Conservation (phyloP, 2,888 invertebrate genomes). For the Heteropelma amictum region DNA sequence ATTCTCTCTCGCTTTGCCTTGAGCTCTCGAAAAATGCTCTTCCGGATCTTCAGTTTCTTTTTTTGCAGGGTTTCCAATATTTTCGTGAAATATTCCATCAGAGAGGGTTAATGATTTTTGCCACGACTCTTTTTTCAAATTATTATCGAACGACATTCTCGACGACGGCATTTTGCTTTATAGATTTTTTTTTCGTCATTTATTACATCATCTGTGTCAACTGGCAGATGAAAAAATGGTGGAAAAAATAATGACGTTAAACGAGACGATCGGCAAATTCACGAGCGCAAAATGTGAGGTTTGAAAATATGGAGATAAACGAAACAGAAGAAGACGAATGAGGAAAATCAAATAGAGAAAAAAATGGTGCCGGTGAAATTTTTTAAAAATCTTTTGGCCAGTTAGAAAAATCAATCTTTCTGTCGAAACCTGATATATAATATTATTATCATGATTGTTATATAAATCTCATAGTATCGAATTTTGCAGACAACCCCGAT, state of each 20-base stretch:
- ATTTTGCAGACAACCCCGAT: too few species aligned
- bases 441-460: background rate
- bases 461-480: background rate
- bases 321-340: too few species aligned
- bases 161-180: slow-evolving; percentile 2
- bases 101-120: background rate
- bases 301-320: too few species aligned
- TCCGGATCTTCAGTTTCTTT: slow-evolving; percentile 60
- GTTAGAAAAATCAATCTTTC: too few species aligned
- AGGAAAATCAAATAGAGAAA: background rate
- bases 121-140: background rate
- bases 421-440: too few species aligned
- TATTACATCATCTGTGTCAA: background rate
- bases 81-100: background rate
- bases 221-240: too few species aligned
- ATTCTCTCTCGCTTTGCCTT: slow-evolving; percentile 59
- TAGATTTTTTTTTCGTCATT: slow-evolving; percentile 1
- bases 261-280: too few species aligned
- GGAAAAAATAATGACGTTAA: too few species aligned
- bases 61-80: slow-evolving; percentile 1
- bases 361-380: too few species aligned
- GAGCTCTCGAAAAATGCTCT: slow-evolving; percentile 60
- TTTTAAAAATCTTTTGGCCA: too few species aligned
- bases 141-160: slow-evolving; percentile 8
- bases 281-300: too few species aligned